These are phyloP conservation scores for Trilocha varians DNA, from an alignment of 2,888 invertebrate species.

Conservation along the genomic window DNA sequence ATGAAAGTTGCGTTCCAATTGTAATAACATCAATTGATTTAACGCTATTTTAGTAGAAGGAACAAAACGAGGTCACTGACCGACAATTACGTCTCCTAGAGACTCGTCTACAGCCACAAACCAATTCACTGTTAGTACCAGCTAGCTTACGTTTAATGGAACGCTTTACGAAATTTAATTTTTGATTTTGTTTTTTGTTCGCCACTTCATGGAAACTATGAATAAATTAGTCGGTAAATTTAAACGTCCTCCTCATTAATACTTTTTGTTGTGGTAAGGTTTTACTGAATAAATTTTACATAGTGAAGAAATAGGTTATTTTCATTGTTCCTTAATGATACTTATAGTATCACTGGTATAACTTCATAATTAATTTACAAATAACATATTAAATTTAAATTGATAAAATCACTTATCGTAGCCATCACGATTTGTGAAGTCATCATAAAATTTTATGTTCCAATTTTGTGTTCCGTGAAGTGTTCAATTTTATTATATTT, in stretches of 20 bases:
- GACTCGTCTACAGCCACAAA: slow-evolving; percentile 22
- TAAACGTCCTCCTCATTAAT: neutral
- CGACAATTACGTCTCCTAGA: slow-evolving; percentile 68
- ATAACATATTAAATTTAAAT: neutral
- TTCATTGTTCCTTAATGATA: too few relatives aligned
- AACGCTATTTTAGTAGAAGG: slow-evolving; percentile 69
- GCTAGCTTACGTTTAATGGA: slow-evolving; percentile 13
- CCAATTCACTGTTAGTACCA: slow-evolving; percentile 10
- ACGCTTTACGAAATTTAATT: neutral
- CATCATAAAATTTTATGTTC: too few relatives aligned
- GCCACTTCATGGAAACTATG: neutral
- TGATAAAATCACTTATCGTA: neutral
- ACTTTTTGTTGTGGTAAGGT: neutral
- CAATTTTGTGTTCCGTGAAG: too few relatives aligned
- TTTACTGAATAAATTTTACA: neutral
- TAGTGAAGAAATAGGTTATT: too few relatives aligned
- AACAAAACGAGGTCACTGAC: slow-evolving; percentile 66
- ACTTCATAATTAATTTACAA: too few relatives aligned
- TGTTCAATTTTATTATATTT: too few relatives aligned
- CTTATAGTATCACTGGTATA: too few relatives aligned
- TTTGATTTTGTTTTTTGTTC: neutral
- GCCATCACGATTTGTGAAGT: too few relatives aligned
- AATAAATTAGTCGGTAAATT: neutral
- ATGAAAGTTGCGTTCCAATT: slow-evolving; percentile 60
- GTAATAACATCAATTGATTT: slow-evolving; percentile 73